These are phyloP conservation scores for Ranitomeya imitator DNA, from an alignment of 2,113 vertebrate species.

Conservation along the genomic window DNA sequence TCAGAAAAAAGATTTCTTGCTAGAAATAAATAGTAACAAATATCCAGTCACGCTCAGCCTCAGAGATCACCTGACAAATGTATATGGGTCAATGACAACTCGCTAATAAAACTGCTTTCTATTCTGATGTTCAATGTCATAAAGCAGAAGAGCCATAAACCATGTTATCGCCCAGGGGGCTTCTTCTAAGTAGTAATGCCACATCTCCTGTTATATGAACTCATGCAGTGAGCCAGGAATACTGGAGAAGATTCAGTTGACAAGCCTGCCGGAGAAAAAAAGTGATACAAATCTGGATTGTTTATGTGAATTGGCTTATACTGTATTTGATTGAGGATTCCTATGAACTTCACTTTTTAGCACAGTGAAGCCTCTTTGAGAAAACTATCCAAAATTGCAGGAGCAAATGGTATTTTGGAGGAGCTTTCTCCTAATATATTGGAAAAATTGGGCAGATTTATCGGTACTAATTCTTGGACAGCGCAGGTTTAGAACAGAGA, in stretches of 20 bases:
- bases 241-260: not conserved
- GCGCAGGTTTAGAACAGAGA: too few species aligned
- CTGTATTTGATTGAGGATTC: not conserved
- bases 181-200: not conserved
- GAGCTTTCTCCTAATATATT: too few species aligned
- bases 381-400: too few species aligned
- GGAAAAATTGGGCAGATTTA: too few species aligned
- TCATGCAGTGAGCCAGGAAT: not conserved
- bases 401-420: too few species aligned
- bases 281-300: not conserved
- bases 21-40: not conserved
- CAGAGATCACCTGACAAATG: not conserved
- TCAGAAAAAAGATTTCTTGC: not conserved
- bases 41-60: not conserved
- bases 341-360: too few species aligned
- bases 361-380: too few species aligned
- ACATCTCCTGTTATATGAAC: not conserved
- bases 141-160: not conserved
- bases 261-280: not conserved
- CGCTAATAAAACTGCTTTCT: not conserved
- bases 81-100: slow-evolving; percentile 7
- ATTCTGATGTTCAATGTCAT: not conserved
- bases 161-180: not conserved
- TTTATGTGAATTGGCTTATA: not conserved
- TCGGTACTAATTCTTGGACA: too few species aligned